Evolutionary conservation across 2,888 invertebrate genomes (phyloP), one percentile per base, ranked within the genome.

Genomic region (Caenorhabditis sulstoni): DNA sequence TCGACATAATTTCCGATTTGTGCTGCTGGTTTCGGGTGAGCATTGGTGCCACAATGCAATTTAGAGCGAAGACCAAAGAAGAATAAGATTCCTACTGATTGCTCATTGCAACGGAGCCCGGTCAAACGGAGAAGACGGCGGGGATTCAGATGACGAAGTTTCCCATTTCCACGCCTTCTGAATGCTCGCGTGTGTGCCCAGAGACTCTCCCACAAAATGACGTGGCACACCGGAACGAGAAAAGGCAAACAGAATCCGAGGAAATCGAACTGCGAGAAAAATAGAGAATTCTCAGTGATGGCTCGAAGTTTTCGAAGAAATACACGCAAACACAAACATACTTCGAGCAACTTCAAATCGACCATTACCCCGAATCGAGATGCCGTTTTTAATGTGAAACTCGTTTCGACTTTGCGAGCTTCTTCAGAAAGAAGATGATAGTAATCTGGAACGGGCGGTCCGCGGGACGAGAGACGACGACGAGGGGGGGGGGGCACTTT

Each of bases 1-100:
- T 55, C 39, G 18, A 39, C 55, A 55, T 55, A 37, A 55, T 55
- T 55, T 55, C 55, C 55, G 55, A 55, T 52, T 52, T 52, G 52
- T 52, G 52, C 18, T 47, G 47, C 8, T 47, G 18, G 16, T 47
- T 14, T n/a, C 4, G 20, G 18, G 20, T 8, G 29, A 18, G 16
- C 18, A 16, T 47, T 8, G 16, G 9, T 3, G 1, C 5, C 18
- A 9, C 2, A 41, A 41, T 45, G 16, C 3, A 47, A 18, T 29
- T 49, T 18, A 22, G 29, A 29, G 14, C 5, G 23, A 52, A 52
- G 12, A 12, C 52, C 14, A 18, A 47, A 16, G 7, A 16, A 9
- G 41, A n/a, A n/a, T n/a, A n/a, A 41, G 47, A 16, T 47, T 47
- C 18, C n/a, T n/a, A n/a, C n/a, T 20, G 22, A 49, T 49, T 49